phyloP scores from a whole-genome alignment of 2,113 vertebrate species.

The Pithys albifrons region DNA sequence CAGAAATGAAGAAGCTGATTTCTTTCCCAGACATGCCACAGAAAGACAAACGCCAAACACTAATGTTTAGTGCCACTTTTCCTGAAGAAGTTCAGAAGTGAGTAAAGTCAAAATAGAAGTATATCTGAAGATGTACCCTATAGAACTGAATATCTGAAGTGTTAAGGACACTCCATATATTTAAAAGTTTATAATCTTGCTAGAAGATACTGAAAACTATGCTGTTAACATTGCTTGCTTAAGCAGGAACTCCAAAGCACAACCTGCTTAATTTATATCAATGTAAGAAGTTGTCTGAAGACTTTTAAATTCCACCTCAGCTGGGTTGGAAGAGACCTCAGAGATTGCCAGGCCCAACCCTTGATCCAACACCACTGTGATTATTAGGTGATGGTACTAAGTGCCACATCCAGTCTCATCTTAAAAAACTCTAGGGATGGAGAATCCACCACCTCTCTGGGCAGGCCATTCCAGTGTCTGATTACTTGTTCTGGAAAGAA shows the following conservation, averaged over 20 bases:
- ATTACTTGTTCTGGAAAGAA: too few relatives aligned
- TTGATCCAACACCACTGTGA: too few relatives aligned
- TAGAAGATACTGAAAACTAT: background rate
- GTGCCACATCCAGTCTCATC: too few relatives aligned
- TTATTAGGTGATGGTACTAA: too few relatives aligned
- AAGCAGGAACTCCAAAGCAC: background rate
- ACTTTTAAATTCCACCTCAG: background rate
- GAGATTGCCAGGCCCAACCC: too few relatives aligned
- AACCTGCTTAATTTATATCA: background rate
- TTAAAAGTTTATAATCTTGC: background rate
- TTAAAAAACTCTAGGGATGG: too few relatives aligned
- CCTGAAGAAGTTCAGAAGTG: slow-evolving; percentile 92
- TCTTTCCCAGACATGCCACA: slow-evolving; percentile 84
- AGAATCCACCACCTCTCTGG: too few relatives aligned
- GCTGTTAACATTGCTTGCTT: background rate
- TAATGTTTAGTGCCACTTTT: slow-evolving; percentile 97
- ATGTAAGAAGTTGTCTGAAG: background rate
- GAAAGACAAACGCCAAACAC: slow-evolving; percentile 87
- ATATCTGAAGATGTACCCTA: background rate
- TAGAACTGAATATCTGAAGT: background rate
- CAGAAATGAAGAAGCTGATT: slow-evolving; percentile 85
- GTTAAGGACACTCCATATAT: background rate
- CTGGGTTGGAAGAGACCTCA: too few relatives aligned
- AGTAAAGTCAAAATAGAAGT: background rate
- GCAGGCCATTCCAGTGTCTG: too few relatives aligned